Conservation (phyloP, 2,888 invertebrate genomes). For the Cerceris rybyensis region DNA sequence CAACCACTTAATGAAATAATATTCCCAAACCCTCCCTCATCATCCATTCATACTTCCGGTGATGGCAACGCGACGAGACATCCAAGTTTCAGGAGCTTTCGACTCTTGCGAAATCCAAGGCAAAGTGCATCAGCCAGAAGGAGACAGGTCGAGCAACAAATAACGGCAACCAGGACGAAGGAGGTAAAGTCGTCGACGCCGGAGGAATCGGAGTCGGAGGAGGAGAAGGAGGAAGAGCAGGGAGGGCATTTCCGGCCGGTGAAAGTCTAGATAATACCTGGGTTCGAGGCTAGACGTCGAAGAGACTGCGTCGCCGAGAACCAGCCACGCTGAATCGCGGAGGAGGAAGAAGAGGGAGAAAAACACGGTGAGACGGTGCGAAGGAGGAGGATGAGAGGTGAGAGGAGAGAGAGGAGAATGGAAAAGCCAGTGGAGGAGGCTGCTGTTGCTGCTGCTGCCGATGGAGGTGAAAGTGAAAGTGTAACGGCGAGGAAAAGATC, state of each 20-base stretch:
- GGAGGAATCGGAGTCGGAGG: not conserved
- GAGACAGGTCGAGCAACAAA: slow-evolving; percentile 55
- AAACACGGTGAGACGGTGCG: slow-evolving; percentile 17
- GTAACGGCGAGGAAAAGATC: slow-evolving; percentile 66
- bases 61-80: not conserved
- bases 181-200: not conserved
- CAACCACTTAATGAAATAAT: no score
- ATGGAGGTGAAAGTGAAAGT: slow-evolving; percentile 73
- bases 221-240: slow-evolving; percentile 15
- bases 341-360: slow-evolving; percentile 19
- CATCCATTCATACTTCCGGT: not conserved
- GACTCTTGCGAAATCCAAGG: slow-evolving; percentile 1
- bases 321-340: slow-evolving; percentile 56
- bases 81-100: not conserved
- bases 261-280: slow-evolving; percentile 74
- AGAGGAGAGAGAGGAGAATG: slow-evolving; percentile 12
- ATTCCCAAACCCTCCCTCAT: no score
- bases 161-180: slow-evolving; percentile 28
- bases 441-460: slow-evolving; percentile 9
- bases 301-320: slow-evolving; percentile 74
- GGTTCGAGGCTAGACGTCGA: slow-evolving; percentile 72
- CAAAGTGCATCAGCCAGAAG: slow-evolving; percentile 17
- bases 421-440: slow-evolving; percentile 49
- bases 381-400: not conserved
- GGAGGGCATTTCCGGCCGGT: slow-evolving; percentile 69